Percentiles rank a stretch among this genome's conserved stretches.
These are phyloP conservation scores for Papilio xuthus DNA, from an alignment of 1,140 invertebrate species.

Conservation along the genomic window DNA sequence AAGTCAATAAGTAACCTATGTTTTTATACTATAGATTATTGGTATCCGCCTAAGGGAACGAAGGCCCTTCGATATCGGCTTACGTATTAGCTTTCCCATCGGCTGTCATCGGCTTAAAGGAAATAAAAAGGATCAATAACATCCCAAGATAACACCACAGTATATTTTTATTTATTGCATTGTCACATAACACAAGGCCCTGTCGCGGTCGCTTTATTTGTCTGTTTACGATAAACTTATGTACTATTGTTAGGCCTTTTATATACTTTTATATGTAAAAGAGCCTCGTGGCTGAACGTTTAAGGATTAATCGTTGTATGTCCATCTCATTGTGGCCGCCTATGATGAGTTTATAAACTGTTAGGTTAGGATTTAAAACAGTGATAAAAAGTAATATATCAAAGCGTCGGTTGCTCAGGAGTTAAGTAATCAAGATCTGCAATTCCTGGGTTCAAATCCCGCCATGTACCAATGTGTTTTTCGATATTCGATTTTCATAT, in stretches of 20 bases:
- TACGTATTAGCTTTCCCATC: not conserved
- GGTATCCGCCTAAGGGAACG: not conserved
- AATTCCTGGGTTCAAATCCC: no score
- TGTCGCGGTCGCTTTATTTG: not conserved
- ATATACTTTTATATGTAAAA: not conserved
- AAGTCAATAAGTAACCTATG: not conserved
- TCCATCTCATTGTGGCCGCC: no score
- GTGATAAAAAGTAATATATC: not conserved
- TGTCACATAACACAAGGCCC: not conserved
- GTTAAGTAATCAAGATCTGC: no score
- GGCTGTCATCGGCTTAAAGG: not conserved
- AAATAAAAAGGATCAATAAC: constrained; percentile 12
- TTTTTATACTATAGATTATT: not conserved
- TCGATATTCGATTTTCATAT: no score
- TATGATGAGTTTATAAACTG: no score
- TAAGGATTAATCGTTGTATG: no score
- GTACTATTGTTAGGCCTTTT: not conserved
- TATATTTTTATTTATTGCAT: constrained; percentile 15
- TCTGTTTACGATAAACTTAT: not conserved
- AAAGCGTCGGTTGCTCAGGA: no score
- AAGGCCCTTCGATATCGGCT: not conserved
- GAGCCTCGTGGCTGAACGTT: no score
- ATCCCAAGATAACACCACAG: not conserved
- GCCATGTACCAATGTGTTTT: no score
- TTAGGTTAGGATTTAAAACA: no score